These are phyloP conservation scores for Apodemia duryi DNA, from an alignment of 2,888 invertebrate species.

Conservation along the genomic window DNA sequence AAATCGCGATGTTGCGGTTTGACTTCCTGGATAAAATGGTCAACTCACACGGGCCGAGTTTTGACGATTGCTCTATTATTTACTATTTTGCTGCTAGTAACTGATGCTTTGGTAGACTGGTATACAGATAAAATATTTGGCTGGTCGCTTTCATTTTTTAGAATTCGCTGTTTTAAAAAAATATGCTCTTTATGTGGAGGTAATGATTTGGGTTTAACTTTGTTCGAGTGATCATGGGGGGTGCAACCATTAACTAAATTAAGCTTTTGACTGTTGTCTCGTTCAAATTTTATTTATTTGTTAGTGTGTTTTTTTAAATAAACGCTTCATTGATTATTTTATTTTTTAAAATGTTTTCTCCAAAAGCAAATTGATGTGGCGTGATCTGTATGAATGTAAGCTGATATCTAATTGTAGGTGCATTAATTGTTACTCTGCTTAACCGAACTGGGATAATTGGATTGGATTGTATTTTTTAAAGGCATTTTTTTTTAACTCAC, in stretches of 20 bases:
- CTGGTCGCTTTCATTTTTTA: constrained; percentile 64
- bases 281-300: constrained; percentile 33
- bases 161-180: constrained; percentile 60
- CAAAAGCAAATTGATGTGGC: too few relatives aligned
- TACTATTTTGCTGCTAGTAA: constrained; percentile 61
- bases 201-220: constrained; percentile 33
- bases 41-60: constrained; percentile 40
- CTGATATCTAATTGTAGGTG: too few relatives aligned
- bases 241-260: constrained; percentile 41
- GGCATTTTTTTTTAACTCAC: too few relatives aligned
- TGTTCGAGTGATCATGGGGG: constrained; percentile 35
- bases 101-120: constrained; percentile 41
- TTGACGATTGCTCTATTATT: constrained; percentile 37
- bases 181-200: constrained; percentile 52
- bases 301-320: background rate
- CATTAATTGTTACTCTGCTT: too few relatives aligned
- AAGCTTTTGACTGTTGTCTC: constrained; percentile 47
- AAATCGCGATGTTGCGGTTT: constrained; percentile 30
- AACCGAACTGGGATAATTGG: too few relatives aligned
- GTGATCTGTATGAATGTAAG: too few relatives aligned
- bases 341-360: background rate
- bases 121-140: constrained; percentile 53
- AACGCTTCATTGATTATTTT: background rate
- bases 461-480: too few relatives aligned
- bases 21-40: constrained; percentile 20